A percentile compares a stretch with the other conserved stretches of the same genome.
These are phyloP conservation scores for Anguilla megastoma DNA, from an alignment of 2,797 vertebrate species.

Conservation along the genomic window DNA sequence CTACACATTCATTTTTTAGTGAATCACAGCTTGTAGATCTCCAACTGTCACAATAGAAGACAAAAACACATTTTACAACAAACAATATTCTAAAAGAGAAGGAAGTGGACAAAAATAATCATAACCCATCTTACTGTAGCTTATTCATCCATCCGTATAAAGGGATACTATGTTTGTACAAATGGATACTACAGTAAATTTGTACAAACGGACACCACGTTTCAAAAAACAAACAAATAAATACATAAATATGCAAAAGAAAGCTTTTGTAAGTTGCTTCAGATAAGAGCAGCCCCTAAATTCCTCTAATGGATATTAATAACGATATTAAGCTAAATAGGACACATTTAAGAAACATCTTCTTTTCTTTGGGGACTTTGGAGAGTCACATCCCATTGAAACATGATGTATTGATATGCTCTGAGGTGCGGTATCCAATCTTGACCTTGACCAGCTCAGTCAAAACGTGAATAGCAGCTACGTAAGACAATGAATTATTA, in stretches of 20 bases:
- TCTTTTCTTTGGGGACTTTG: not conserved
- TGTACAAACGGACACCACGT: not conserved
- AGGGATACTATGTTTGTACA: too few relatives aligned
- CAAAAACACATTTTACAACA: too few relatives aligned
- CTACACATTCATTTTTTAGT: too few relatives aligned
- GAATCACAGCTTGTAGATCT: too few relatives aligned
- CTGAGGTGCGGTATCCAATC: not conserved
- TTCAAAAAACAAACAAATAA: not conserved
- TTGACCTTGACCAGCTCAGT: not conserved
- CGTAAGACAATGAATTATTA: not conserved
- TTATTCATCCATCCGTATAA: too few relatives aligned
- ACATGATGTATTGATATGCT: not conserved
- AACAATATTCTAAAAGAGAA: too few relatives aligned
- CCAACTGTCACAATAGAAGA: too few relatives aligned
- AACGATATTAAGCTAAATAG: not conserved
- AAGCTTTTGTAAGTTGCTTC: not conserved
- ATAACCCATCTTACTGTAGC: too few relatives aligned
- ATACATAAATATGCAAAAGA: not conserved
- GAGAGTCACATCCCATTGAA: not conserved
- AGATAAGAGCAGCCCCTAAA: not conserved
- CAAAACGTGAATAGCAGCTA: not conserved
- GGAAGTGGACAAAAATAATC: too few relatives aligned
- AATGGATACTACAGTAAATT: too few relatives aligned
- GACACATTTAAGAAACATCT: not conserved
- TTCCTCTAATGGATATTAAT: not conserved